phyloP scores from a whole-genome alignment of 2,888 invertebrate species.

The Listrodromus nycthemerus region DNA sequence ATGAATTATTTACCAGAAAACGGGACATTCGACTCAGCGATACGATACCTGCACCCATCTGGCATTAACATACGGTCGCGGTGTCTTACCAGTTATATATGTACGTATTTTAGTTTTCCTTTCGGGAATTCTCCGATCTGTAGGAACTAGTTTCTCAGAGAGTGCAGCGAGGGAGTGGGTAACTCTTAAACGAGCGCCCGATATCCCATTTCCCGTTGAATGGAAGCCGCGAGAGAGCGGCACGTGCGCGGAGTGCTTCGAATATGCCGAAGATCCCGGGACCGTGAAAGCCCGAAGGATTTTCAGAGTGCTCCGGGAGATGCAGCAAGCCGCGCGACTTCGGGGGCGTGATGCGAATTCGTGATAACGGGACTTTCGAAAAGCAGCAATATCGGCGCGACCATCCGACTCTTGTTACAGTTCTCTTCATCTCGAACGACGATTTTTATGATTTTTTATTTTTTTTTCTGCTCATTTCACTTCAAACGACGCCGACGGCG shows the following conservation, averaged over 20 bases:
- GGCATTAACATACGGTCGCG: not conserved
- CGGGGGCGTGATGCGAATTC: slow-evolving; percentile 69
- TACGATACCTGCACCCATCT: not conserved
- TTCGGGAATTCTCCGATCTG: not conserved
- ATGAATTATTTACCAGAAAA: slow-evolving; percentile 30
- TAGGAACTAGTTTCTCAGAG: not conserved
- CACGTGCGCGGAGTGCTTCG: slow-evolving; percentile 2
- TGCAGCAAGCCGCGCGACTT: slow-evolving; percentile 33
- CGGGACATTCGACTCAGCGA: not conserved
- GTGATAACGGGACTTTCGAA: slow-evolving; percentile 56
- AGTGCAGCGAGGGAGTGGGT: not conserved
- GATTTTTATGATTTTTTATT: slow-evolving; percentile 4
- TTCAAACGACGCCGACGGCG: slow-evolving; percentile 9
- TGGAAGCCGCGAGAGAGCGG: not conserved
- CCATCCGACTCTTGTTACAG: slow-evolving; percentile 34
- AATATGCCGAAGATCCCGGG: not conserved
- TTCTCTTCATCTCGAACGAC: slow-evolving; percentile 25
- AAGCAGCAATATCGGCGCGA: slow-evolving; percentile 18
- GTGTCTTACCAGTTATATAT: not conserved
- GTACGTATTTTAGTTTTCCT: not conserved
- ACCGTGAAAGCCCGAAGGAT: slow-evolving; percentile 1
- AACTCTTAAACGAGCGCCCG: slow-evolving; percentile 20
- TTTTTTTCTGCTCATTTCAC: slow-evolving; percentile 25
- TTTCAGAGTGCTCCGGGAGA: slow-evolving; percentile 14
- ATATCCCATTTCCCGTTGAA: slow-evolving; percentile 30